Base-by-base conservation (phyloP, 2,113 vertebrate genomes). In the Ailurus styani region DNA sequence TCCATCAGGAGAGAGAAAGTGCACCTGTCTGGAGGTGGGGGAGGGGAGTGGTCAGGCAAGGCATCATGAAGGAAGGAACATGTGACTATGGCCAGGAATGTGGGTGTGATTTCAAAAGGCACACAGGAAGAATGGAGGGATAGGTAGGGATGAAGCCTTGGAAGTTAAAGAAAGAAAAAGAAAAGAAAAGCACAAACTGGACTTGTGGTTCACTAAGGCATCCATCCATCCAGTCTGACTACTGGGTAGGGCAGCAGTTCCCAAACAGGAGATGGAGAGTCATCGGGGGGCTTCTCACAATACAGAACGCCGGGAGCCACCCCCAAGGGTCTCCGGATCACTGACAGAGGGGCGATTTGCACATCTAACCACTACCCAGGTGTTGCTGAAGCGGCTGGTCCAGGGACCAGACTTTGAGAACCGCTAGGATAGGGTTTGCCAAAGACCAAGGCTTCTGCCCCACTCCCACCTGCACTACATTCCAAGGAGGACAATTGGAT, bases 361-460 rank as follows among this genome's bases (percentile, higher is more conserved):
- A 1, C 18, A 34, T 72, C 52, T 66, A 84, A 78, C 52, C 62
- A 57, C 75, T 42, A 25, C 60, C 31, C 21, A 72, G 37, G 21
- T 40, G 12, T 82, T 13, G 13, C 77, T 54, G 42, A 62, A 62
- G 57, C 62, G 86, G 45, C 54, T 25, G 25, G 45, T 54, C 70
- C 85, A 57, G 60, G 29, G 27, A 50, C 55, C 78, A 82, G 42
- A 83, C 85, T 87, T 25, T 40, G 47, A 82, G 73, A 94, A 90
- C 7, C 9, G 21, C 66, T 73, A 11, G 2, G 1, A 3, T 5
- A 60, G n/a, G 21, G 27, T 72, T 42, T 50, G 5, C 60, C 29
- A 55, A 72, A 90, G 21, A 95, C 21, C 68, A 77, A 97, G 18
- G 34, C 40, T 66, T 57, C 29, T 18, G 14, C 6, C 25, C 17